Evolutionary conservation across 2,888 invertebrate species (phyloP).

Genomic region (Chrysolina americana): DNA sequence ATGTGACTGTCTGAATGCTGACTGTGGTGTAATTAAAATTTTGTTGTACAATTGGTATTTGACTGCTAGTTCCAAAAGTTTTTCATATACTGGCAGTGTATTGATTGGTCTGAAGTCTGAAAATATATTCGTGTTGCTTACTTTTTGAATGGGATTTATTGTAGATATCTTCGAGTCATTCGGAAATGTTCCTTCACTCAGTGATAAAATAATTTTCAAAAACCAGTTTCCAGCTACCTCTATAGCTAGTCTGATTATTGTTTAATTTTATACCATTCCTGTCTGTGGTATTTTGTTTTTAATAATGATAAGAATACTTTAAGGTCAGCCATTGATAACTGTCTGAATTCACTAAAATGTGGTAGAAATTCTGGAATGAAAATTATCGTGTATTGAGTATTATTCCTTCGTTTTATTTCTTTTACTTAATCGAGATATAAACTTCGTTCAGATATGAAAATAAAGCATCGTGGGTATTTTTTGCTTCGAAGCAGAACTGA

Average conservation of each 20-base stretch:
- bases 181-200: not conserved
- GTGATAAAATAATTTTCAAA: not conserved
- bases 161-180: too few relatives aligned
- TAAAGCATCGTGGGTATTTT: too few relatives aligned
- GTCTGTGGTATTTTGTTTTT: slow-evolving; percentile 7
- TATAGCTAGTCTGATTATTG: slow-evolving; percentile 12
- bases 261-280: slow-evolving; percentile 14
- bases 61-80: slow-evolving; percentile 12
- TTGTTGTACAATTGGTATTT: not conserved
- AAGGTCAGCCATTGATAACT: slow-evolving; percentile 15
- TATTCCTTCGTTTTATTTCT: slow-evolving; percentile 9
- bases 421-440: too few relatives aligned
- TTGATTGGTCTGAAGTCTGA: not conserved
- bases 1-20: slow-evolving; percentile 15
- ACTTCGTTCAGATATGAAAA: too few relatives aligned
- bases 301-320: slow-evolving; percentile 11
- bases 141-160: too few relatives aligned
- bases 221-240: not conserved
- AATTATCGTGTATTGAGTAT: slow-evolving; percentile 9
- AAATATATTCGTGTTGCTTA: too few relatives aligned
- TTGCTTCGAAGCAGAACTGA: too few relatives aligned
- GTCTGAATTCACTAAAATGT: slow-evolving; percentile 19
- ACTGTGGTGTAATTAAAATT: slow-evolving; percentile 6
- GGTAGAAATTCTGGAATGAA: slow-evolving; percentile 7
- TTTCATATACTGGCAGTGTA: not conserved